Conservation (phyloP, 2,888 invertebrate species). For the Ligdia adustata region DNA sequence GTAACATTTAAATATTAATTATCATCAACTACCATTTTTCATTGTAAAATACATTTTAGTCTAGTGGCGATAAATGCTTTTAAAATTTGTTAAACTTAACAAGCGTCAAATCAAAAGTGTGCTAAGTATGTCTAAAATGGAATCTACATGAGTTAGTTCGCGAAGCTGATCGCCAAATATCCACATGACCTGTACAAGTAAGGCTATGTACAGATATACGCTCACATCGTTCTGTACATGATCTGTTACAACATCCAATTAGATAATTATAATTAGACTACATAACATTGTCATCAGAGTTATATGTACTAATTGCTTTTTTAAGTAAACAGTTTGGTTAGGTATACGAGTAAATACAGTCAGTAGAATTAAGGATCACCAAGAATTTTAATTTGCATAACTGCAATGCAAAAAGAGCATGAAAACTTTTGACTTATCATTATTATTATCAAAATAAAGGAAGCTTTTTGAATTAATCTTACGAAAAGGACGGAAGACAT, state of each 20-base stretch:
- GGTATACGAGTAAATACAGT: no score
- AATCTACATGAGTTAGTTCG: slow-evolving; percentile 62
- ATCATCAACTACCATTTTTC: slow-evolving; percentile 79
- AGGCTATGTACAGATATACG: slow-evolving; percentile 70
- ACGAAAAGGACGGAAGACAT: slow-evolving; percentile 80
- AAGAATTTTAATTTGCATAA: no score
- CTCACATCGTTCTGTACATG: slow-evolving; percentile 50
- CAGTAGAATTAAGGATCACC: no score
- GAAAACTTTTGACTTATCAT: slow-evolving; percentile 26
- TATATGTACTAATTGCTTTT: slow-evolving; percentile 50
- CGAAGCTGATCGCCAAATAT: slow-evolving; percentile 82
- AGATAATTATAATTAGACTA: no score
- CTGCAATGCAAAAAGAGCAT: slow-evolving; percentile 39
- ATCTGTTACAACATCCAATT: slow-evolving; percentile 49
- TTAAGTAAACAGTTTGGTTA: slow-evolving; percentile 47
- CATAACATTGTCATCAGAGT: slow-evolving; percentile 31
- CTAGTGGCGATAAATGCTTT: slow-evolving; percentile 59
- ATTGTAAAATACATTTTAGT: slow-evolving; percentile 66
- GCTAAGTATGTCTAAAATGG: slow-evolving; percentile 63
- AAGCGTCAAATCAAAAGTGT: slow-evolving; percentile 67
- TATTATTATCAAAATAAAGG: slow-evolving; percentile 41
- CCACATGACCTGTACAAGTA: slow-evolving; percentile 83
- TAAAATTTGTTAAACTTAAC: slow-evolving; percentile 46
- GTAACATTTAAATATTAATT: slow-evolving; percentile 46
- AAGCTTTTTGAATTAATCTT: slow-evolving; percentile 52